A percentile compares a stretch with the other conserved stretches of the same genome.
Conservation (phyloP, 2,888 invertebrate species). For the Autographa pulchrina region DNA sequence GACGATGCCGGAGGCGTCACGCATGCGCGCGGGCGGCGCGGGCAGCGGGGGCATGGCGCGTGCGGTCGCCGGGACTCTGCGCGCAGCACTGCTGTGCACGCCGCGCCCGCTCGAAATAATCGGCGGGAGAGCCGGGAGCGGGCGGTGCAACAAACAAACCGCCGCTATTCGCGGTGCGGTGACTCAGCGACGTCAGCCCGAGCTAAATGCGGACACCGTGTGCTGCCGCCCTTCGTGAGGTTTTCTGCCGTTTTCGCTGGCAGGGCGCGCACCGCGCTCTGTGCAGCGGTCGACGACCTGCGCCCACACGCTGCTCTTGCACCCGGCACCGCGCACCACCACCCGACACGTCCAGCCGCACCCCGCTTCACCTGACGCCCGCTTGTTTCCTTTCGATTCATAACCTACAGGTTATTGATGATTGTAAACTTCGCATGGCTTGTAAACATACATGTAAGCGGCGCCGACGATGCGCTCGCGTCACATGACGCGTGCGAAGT, state of each 20-base stretch:
- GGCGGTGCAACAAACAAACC: slow-evolving; percentile 88
- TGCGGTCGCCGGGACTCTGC: slow-evolving; percentile 79
- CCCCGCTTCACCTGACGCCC: slow-evolving; percentile 40
- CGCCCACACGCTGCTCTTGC: slow-evolving; percentile 81
- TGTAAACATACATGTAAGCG: slow-evolving; percentile 57
- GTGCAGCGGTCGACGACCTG: slow-evolving; percentile 86
- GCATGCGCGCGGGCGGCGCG: slow-evolving; percentile 80
- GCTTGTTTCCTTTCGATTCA: slow-evolving; percentile 46
- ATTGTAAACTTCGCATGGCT: slow-evolving; percentile 52
- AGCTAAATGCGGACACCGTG: slow-evolving; percentile 88
- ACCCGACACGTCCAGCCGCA: slow-evolving; percentile 34
- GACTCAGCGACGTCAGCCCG: slow-evolving; percentile 87
- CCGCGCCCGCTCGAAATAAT: slow-evolving; percentile 82
- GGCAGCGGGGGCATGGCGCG: slow-evolving; percentile 85
- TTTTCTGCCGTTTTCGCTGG: slow-evolving; percentile 85
- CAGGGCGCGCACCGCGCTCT: slow-evolving; percentile 79
- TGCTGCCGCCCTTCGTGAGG: slow-evolving; percentile 88
- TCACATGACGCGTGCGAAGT: slow-evolving; percentile 60
- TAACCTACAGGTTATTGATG: slow-evolving; percentile 44
- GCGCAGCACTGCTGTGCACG: slow-evolving; percentile 80
- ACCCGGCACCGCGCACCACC: slow-evolving; percentile 73
- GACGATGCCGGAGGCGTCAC: slow-evolving; percentile 90
- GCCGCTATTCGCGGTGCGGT: slow-evolving; percentile 86
- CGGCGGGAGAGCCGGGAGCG: slow-evolving; percentile 85
- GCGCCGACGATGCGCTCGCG: slow-evolving; percentile 44